Conservation (phyloP, 2,113 vertebrate genomes). For the Channa maculata region DNA sequence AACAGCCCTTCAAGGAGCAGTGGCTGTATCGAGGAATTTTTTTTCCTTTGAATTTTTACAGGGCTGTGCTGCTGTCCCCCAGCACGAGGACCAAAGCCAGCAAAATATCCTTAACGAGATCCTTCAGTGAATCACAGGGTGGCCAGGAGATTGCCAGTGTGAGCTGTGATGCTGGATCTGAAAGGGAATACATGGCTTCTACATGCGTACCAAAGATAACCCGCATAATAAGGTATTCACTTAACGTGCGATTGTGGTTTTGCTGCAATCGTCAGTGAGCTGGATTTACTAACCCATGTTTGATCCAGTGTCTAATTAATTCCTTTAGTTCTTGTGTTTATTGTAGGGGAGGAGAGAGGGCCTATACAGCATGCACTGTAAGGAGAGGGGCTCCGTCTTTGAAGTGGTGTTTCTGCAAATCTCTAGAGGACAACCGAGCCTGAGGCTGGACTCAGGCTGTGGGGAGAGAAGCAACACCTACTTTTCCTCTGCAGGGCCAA, state of each 20-base stretch:
- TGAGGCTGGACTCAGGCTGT: constrained; percentile 74
- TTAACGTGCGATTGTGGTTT: constrained; percentile 37
- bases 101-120: constrained; percentile 28
- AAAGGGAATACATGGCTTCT: constrained; percentile 13
- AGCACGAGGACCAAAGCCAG: constrained; percentile 32
- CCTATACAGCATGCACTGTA: constrained; percentile 35
- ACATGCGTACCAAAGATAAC: constrained; percentile 47
- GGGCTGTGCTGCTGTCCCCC: constrained; percentile 14
- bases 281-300: constrained; percentile 61
- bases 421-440: constrained; percentile 74
- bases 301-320: constrained; percentile 81
- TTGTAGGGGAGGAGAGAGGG: constrained; percentile 43
- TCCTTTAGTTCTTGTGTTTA: constrained; percentile 80
- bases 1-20: constrained; percentile 29
- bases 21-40: constrained; percentile 11
- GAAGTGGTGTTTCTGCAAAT: constrained; percentile 75
- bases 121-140: constrained; percentile 27
- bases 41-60: constrained; percentile 26
- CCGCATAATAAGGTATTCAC: constrained; percentile 11
- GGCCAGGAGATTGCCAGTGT: constrained; percentile 38
- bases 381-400: constrained; percentile 74
- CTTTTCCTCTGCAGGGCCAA: constrained; percentile 46
- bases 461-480: constrained; percentile 59
- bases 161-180: constrained; percentile 44
- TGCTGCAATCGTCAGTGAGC: constrained; percentile 40